Base-by-base conservation (phyloP, 2,113 vertebrate genomes). In the Pluvianellus socialis region DNA sequence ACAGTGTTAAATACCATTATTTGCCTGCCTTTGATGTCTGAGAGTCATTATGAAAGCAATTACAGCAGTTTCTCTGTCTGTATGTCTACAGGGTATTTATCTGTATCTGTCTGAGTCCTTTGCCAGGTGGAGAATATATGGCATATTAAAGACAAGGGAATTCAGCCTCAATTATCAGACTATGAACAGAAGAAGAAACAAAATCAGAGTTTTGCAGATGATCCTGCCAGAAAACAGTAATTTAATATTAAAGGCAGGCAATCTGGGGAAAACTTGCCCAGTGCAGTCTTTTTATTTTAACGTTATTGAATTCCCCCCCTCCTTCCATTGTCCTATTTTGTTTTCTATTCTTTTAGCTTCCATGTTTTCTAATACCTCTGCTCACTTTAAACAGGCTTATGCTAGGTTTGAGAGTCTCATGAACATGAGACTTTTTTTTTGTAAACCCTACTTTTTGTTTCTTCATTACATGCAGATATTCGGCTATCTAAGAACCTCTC, bases 1-100 rank as follows among this genome's bases (percentile, higher is more conserved):
- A 98, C 97, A 98, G 98, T 98, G 98, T 98, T 98, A 98, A 98
- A 98, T 98, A 98, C 98, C 98, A 98, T 98, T 98, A 98, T 98
- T 98, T 98, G 98, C 98, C 98, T 98, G 94, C 98, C 98, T 98
- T 98, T 98, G 98, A 98, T 98, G 98, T 98, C 98, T 97, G 97
- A 91, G 98, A 98, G 98, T 98, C 98, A 98, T 98, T 98, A 98
- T 97, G 98, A 97, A 98, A 98, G 98, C 98, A 98, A 98, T 98
- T 98, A 98, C 98, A 98, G 98, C 97, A 94, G 98, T 98, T 98
- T 98, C 98, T 98, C 98, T 98, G 98, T 98, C 98, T 98, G 96
- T 97, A 96, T 97, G 97, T 98, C 98, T 98, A 98, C 92, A 96
- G 98, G 97, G 98, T 98, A 98, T 98, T 98, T 98, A 98, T 98